Percentiles rank a stretch among this genome's conserved stretches.
Evolutionary conservation across 2,113 vertebrate species (phyloP).

Genomic region (Tupaia tana): DNA sequence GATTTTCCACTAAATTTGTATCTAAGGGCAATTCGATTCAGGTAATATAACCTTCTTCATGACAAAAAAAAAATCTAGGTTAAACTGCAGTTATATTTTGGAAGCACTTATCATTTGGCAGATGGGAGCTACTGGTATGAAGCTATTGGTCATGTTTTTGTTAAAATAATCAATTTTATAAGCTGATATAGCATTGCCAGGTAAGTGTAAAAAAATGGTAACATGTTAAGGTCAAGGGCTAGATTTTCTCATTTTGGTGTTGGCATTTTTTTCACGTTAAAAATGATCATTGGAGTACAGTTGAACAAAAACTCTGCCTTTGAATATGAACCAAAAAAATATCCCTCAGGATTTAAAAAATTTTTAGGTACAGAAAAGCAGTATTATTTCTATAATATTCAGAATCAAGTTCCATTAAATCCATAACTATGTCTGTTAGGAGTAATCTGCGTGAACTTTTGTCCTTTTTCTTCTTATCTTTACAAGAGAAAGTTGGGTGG

Average conservation of each 20-base stretch:
- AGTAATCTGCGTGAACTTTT: not conserved
- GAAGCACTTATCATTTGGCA: not conserved
- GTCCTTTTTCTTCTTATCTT: not conserved
- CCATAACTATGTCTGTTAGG: not conserved
- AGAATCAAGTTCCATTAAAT: not conserved
- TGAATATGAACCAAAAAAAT: not conserved
- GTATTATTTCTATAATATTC: not conserved
- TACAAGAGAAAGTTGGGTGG: not conserved
- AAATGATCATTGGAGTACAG: not conserved
- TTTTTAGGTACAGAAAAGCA: not conserved
- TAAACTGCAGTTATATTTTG: conserved; percentile 14
- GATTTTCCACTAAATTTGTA: not conserved
- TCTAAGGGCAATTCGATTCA: not conserved
- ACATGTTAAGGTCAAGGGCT: not conserved
- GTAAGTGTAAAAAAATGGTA: conserved; percentile 9
- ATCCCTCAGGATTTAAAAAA: not conserved
- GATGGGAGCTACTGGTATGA: not conserved
- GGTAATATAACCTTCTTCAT: not conserved
- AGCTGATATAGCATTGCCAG: not conserved
- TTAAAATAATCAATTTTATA: not conserved
- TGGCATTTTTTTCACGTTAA: not conserved
- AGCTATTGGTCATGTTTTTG: not conserved
- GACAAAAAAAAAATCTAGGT: conserved; percentile 6
- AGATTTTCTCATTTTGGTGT: conserved; percentile 13
- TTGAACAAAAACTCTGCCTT: not conserved